Conservation (phyloP, 1,140 invertebrate genomes). For the Acromyrmex charruanus region DNA sequence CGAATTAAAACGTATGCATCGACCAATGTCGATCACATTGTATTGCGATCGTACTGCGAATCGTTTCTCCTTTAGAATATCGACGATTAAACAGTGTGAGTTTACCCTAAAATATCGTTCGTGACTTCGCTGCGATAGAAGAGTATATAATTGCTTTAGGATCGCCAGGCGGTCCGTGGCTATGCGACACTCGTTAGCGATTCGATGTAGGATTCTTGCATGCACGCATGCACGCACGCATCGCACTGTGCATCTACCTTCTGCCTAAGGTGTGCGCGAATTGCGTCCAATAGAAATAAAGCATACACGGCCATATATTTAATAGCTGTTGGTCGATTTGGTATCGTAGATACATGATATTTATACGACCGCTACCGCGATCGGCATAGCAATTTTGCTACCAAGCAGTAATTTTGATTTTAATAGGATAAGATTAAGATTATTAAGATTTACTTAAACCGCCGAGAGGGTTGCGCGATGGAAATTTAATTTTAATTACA, state of each 20-base stretch:
- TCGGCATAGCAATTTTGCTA: constrained; percentile 5
- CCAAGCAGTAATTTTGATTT: background rate
- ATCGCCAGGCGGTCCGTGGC: constrained; percentile 62
- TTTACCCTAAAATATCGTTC: constrained; percentile 50
- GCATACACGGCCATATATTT: background rate
- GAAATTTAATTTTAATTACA: constrained; percentile 21
- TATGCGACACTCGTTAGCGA: constrained; percentile 71
- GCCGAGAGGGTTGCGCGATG: background rate
- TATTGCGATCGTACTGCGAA: background rate
- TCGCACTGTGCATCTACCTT: background rate
- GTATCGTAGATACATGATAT: background rate
- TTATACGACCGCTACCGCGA: background rate
- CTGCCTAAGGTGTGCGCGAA: constrained; percentile 4
- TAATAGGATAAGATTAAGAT: background rate
- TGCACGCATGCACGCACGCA: constrained; percentile 43
- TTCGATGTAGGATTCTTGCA: constrained; percentile 47
- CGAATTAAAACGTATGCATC: background rate
- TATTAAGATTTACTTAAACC: background rate
- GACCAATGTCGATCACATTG: background rate
- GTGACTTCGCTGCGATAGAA: constrained; percentile 54
- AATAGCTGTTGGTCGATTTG: constrained; percentile 3
- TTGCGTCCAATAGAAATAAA: constrained; percentile 18
- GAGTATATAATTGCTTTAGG: constrained; percentile 68
- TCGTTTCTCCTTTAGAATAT: background rate
- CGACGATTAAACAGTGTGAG: background rate